Evolutionary conservation across 2,797 vertebrate genomes (phyloP).

Genomic region (Catharus ustulatus): DNA sequence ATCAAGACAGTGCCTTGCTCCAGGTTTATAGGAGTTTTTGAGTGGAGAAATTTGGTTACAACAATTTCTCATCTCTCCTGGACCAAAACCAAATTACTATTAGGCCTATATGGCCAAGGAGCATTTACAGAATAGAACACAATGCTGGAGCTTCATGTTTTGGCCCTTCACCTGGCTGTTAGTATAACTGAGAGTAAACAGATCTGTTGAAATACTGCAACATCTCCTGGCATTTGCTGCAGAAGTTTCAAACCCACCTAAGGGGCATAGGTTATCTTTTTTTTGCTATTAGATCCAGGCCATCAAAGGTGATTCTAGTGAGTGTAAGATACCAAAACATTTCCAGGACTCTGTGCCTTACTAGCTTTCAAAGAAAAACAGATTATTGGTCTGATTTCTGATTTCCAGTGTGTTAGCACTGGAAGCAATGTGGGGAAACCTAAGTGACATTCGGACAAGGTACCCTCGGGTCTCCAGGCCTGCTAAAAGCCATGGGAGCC

Average conservation of each 20-base stretch:
- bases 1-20: neutral
- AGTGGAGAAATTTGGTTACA: neutral
- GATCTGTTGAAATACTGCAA: neutral
- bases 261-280: neutral
- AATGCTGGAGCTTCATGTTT: neutral
- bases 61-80: neutral
- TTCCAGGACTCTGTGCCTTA: neutral
- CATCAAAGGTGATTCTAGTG: neutral
- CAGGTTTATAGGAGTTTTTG: neutral
- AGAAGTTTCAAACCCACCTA: neutral
- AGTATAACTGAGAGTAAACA: neutral
- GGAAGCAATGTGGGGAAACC: neutral
- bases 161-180: neutral
- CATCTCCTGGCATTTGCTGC: neutral
- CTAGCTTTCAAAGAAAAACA: neutral
- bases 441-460: neutral
- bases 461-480: neutral
- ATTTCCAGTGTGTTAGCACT: neutral
- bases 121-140: neutral
- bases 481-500: neutral
- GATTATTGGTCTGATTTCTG: neutral
- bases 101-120: neutral
- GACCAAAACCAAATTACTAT: neutral
- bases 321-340: neutral
- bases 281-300: neutral